A percentile compares a stretch with the other conserved stretches of the same genome.
Evolutionary conservation across 2,797 vertebrate species (phyloP).

Genomic region (Phoxinus dragarum): DNA sequence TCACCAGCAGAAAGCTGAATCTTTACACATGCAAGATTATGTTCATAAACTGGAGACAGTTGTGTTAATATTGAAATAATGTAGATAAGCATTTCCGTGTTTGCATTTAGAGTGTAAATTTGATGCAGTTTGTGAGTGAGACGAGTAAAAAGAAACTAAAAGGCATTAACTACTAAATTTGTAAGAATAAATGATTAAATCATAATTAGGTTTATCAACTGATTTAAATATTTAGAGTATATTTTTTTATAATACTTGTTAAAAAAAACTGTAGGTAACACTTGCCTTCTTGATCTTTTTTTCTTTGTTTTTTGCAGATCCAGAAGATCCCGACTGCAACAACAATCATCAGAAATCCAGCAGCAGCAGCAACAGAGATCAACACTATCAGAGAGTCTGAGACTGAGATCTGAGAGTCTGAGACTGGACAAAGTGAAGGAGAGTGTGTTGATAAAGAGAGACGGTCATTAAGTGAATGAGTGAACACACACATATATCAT

Average conservation of each 20-base stretch:
- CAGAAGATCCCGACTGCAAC: not conserved
- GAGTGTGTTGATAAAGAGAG: not conserved
- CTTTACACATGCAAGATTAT: not conserved
- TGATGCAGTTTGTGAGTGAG: not conserved
- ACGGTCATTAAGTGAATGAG: not conserved
- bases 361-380: not conserved
- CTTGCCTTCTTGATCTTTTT: not conserved
- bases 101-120: not conserved
- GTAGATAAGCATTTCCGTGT: not conserved
- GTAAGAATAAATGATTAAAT: not conserved
- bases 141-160: not conserved
- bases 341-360: not conserved
- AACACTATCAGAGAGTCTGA: not conserved
- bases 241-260: not conserved
- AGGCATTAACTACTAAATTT: not conserved
- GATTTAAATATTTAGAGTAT: not conserved
- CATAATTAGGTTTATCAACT: not conserved
- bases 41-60: not conserved
- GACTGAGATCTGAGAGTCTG: not conserved
- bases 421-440: not conserved
- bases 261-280: not conserved
- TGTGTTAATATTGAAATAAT: not conserved
- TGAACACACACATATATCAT: not conserved
- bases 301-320: not conserved
- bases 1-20: not conserved